Conservation (phyloP, 2,888 invertebrate species). For the Hydraecia micacea region DNA sequence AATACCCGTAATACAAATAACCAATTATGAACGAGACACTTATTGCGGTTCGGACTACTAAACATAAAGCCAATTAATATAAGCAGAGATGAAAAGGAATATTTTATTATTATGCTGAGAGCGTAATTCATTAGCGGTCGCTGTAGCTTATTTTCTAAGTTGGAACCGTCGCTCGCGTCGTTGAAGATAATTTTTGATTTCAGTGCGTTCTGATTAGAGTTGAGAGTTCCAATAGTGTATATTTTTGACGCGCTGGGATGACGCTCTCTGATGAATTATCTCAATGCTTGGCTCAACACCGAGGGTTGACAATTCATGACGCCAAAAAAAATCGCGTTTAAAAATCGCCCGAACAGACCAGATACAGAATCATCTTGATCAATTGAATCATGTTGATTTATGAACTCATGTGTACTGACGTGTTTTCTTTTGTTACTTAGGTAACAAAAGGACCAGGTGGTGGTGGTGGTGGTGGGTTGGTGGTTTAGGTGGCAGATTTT, state of each 20-base stretch:
- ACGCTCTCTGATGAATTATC: neutral
- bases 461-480: too few relatives aligned
- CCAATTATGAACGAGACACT: slow-evolving; percentile 37
- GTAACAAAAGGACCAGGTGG: too few relatives aligned
- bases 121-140: slow-evolving; percentile 24
- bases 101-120: slow-evolving; percentile 29
- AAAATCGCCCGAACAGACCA: neutral
- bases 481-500: neutral
- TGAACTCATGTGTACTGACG: neutral
- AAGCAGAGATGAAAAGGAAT: slow-evolving; percentile 44
- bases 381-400: neutral
- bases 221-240: too few relatives aligned
- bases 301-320: neutral
- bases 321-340: neutral
- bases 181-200: neutral
- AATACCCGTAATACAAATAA: slow-evolving; percentile 47
- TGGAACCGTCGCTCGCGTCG: too few relatives aligned
- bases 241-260: neutral
- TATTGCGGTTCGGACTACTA: slow-evolving; percentile 35
- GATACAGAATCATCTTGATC: neutral
- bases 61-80: slow-evolving; percentile 41
- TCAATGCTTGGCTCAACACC: neutral
- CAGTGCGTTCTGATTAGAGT: neutral
- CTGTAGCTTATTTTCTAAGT: neutral
- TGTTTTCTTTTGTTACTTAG: neutral